Conservation (phyloP, 2,888 invertebrate genomes). For the Adela reaumurella region DNA sequence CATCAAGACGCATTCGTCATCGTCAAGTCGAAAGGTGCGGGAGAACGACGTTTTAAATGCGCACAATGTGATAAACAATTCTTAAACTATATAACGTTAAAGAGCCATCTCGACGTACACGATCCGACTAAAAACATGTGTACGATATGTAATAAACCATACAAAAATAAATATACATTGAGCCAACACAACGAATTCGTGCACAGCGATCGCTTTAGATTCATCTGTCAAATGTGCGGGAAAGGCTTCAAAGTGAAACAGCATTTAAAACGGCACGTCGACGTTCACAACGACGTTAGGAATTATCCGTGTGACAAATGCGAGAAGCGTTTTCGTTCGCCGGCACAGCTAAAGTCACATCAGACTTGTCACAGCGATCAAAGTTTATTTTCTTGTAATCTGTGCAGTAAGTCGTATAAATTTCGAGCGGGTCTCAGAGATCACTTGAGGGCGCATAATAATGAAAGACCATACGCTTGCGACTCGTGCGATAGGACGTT, state of each 20-base stretch:
- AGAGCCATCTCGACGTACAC: not conserved
- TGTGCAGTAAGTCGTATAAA: not conserved
- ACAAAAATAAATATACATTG: not conserved
- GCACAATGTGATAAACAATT: not conserved
- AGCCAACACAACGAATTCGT: not conserved
- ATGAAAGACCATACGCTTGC: slow-evolving; percentile 60
- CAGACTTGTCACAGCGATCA: not conserved
- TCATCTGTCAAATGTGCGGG: not conserved
- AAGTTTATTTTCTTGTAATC: not conserved
- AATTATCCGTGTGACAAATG: not conserved
- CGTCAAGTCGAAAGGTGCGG: not conserved
- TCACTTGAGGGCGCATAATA: not conserved
- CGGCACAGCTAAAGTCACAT: not conserved
- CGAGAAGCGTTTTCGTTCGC: not conserved
- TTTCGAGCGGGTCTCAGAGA: not conserved
- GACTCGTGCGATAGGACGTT: slow-evolving; percentile 57
- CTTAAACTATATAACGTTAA: not conserved
- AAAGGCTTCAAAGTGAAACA: not conserved
- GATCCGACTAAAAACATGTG: not conserved
- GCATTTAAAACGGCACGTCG: not conserved
- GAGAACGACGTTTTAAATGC: not conserved
- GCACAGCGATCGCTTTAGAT: not conserved
- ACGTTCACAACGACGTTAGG: not conserved
- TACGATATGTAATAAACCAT: not conserved
- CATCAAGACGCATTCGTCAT: not conserved